Percentiles rank a stretch among this genome's conserved stretches.
These are phyloP conservation scores for Bothrops jararaca DNA, from an alignment of 2,113 vertebrate species.

Conservation along the genomic window DNA sequence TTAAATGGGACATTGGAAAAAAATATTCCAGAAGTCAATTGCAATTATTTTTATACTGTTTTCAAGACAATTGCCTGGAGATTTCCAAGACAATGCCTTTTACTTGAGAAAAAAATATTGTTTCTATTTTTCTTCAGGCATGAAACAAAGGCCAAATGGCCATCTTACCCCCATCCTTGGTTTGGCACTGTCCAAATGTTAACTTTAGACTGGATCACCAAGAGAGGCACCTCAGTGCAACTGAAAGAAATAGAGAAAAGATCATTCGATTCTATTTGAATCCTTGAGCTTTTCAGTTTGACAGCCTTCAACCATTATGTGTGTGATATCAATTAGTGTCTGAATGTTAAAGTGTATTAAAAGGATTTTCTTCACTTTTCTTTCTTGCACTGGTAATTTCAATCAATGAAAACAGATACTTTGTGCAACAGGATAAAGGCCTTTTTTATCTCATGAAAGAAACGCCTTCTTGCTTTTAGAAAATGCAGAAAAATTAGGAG, in stretches of 20 bases:
- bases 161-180: neutral
- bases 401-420: neutral
- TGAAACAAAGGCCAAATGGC: neutral
- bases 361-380: neutral
- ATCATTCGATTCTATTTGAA: neutral
- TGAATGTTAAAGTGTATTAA: neutral
- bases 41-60: neutral
- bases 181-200: neutral
- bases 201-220: neutral
- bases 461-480: neutral
- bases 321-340: neutral
- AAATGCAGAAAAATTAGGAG: neutral
- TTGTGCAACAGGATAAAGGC: neutral
- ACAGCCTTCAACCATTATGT: neutral
- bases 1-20: neutral
- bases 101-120: neutral
- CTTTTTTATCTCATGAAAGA: neutral
- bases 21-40: neutral
- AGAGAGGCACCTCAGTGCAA: neutral
- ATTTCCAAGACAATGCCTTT: neutral
- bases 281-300: neutral
- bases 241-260: neutral
- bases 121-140: neutral
- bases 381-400: neutral
- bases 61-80: neutral